Conservation (phyloP, 2,888 invertebrate species). For the Calameuta filiformis region DNA sequence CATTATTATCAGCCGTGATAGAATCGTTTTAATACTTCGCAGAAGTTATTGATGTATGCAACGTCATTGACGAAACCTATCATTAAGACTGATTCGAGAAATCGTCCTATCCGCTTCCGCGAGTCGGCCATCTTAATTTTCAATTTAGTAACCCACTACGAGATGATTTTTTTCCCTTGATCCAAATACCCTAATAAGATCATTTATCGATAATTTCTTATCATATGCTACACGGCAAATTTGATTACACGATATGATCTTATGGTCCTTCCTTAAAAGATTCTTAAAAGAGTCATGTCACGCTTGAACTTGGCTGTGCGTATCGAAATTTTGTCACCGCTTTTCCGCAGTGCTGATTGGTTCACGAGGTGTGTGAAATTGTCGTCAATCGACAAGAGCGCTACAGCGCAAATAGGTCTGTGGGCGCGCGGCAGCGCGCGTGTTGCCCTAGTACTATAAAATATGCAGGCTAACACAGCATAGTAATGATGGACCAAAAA, state of each 20-base stretch:
- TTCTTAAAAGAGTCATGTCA: too few species aligned
- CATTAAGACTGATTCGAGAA: background rate
- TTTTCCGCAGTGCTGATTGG: too few species aligned
- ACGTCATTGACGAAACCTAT: background rate
- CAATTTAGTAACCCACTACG: background rate
- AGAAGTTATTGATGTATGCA: background rate
- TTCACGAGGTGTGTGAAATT: too few species aligned
- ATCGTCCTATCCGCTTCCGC: background rate
- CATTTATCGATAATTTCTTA: background rate
- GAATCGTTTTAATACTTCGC: background rate
- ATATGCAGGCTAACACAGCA: too few species aligned
- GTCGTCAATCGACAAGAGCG: too few species aligned
- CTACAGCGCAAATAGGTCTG: too few species aligned
- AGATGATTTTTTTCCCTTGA: background rate
- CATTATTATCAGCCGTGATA: background rate
- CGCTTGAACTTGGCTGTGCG: too few species aligned
- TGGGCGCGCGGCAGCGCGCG: too few species aligned
- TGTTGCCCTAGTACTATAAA: too few species aligned
- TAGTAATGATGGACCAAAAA: background rate
- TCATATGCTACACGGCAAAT: background rate
- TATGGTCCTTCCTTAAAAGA: too few species aligned
- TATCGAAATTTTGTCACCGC: too few species aligned
- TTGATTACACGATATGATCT: background rate
- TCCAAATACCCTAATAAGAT: background rate
- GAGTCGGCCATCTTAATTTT: background rate